A percentile compares a stretch with the other conserved stretches of the same genome.
phyloP scores from a whole-genome alignment of 2,113 vertebrate genomes.

The Gobio gobio region DNA sequence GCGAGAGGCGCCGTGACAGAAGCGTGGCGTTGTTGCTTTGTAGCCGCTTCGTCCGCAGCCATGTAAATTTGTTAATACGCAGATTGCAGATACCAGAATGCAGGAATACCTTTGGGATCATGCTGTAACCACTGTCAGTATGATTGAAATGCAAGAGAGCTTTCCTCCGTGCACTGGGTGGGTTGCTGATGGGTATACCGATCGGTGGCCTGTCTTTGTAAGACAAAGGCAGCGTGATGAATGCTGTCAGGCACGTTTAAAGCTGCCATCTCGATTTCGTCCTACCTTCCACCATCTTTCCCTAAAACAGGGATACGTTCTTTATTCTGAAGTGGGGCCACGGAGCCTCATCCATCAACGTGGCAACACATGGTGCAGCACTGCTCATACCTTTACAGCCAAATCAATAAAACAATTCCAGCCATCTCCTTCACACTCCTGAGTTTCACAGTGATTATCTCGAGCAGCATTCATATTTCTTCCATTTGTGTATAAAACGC shows the following conservation, averaged over 20 bases:
- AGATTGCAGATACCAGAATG: background rate
- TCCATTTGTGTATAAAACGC: slow-evolving; percentile 49
- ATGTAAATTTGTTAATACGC: slow-evolving; percentile 41
- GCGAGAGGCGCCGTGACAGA: slow-evolving; percentile 42
- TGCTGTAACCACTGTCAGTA: slow-evolving; percentile 5
- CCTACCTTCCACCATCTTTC: background rate
- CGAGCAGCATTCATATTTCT: slow-evolving; percentile 36
- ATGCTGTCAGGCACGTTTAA: background rate
- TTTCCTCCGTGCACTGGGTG: background rate
- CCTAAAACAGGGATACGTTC: background rate
- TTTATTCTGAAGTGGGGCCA: slow-evolving; percentile 27
- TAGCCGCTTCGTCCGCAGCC: slow-evolving; percentile 5
- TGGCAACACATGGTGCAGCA: slow-evolving; percentile 32
- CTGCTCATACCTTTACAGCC: slow-evolving; percentile 42
- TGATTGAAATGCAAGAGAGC: slow-evolving; percentile 7
- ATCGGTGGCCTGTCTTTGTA: background rate
- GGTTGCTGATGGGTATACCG: background rate
- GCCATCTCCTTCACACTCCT: slow-evolving; percentile 27
- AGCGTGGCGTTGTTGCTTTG: slow-evolving; percentile 29
- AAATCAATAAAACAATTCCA: slow-evolving; percentile 52
- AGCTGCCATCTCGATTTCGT: background rate
- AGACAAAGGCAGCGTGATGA: background rate
- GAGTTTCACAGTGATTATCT: slow-evolving; percentile 41
- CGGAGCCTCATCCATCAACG: slow-evolving; percentile 39
- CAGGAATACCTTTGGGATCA: background rate